Evolutionary conservation across 2,113 vertebrate species (phyloP).

Genomic region (Camelus bactrianus): DNA sequence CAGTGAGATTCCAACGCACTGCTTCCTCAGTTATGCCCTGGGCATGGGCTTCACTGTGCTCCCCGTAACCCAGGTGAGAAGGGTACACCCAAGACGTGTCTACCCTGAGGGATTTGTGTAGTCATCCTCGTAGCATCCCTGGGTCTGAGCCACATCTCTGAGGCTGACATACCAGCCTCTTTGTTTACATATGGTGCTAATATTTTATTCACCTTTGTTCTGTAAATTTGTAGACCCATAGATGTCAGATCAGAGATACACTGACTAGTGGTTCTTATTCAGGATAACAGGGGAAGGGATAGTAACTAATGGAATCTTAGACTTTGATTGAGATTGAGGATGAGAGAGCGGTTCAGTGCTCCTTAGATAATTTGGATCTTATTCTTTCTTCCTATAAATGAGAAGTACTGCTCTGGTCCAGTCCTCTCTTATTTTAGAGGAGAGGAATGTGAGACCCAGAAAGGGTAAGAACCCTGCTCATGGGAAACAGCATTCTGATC

Average conservation of each 20-base stretch:
- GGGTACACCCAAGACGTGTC: not conserved
- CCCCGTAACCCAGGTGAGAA: not conserved
- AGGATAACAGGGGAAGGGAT: not conserved
- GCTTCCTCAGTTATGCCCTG: not conserved
- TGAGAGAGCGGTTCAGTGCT: not conserved
- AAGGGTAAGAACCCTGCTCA: not conserved
- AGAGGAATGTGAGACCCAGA: not conserved
- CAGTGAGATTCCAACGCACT: not conserved
- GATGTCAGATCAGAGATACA: not conserved
- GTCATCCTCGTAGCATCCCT: not conserved
- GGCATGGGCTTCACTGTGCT: not conserved
- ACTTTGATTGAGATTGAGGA: not conserved
- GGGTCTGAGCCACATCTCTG: not conserved
- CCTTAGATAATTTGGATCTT: not conserved
- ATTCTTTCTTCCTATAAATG: not conserved
- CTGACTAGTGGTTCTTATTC: not conserved
- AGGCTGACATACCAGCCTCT: not conserved
- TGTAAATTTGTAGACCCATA: not conserved
- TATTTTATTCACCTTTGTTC: not conserved
- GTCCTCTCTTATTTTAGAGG: not conserved
- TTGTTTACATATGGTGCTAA: not conserved
- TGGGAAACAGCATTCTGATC: not conserved
- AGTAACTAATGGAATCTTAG: not conserved
- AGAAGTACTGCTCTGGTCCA: not conserved
- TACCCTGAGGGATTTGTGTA: not conserved